A percentile compares a stretch with the other conserved stretches of the same genome.
Evolutionary conservation across 2,113 vertebrate genomes (phyloP).

Genomic region (Xiphorhynchus elegans): DNA sequence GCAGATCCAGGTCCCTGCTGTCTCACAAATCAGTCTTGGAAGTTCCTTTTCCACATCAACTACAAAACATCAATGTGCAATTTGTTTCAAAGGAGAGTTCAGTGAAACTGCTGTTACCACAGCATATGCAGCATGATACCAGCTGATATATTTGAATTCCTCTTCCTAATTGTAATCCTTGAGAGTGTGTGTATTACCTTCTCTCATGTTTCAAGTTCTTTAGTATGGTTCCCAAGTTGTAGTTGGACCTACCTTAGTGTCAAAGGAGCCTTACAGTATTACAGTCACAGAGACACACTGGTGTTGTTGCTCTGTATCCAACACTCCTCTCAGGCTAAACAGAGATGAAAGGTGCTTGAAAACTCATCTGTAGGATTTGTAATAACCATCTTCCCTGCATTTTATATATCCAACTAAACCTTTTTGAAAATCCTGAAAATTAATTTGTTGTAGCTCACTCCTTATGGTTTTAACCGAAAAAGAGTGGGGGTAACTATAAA

Average conservation of each 20-base stretch:
- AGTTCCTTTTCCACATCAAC: neutral
- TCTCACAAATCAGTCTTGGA: neutral
- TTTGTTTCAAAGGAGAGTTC: neutral
- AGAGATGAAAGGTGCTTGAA: neutral
- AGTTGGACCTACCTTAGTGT: neutral
- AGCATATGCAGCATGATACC: neutral
- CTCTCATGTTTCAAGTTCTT: neutral
- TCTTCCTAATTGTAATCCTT: neutral
- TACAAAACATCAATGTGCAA: neutral
- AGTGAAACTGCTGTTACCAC: neutral
- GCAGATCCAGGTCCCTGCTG: neutral
- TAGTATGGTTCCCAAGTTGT: neutral
- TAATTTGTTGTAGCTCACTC: neutral
- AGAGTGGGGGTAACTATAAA: neutral
- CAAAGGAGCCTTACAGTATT: neutral
- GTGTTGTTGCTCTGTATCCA: fast-evolving
- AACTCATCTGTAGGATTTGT: neutral
- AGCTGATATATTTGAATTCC: neutral
- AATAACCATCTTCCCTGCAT: neutral
- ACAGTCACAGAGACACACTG: neutral
- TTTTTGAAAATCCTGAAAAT: neutral
- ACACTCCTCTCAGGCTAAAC: neutral
- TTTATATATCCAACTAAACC: neutral
- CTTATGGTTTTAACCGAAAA: neutral
- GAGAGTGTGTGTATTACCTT: neutral